Percentiles rank a stretch among this genome's conserved stretches.
Conservation (phyloP, 1,140 invertebrate genomes). For the Drosophila ironensis region DNA sequence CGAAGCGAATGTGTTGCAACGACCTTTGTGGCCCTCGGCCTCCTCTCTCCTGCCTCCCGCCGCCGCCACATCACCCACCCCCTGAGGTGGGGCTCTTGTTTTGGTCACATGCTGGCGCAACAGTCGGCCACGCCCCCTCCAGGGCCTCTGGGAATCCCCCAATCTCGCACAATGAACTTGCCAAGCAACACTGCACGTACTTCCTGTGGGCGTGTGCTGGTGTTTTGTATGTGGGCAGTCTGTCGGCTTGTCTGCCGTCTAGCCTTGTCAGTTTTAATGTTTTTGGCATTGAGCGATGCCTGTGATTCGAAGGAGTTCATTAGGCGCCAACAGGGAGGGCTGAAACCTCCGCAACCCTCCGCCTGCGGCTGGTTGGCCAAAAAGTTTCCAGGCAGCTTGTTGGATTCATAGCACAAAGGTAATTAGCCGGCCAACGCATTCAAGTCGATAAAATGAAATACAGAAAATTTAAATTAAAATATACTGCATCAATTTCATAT, state of each 20-base stretch:
- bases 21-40: constrained; percentile 63
- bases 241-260: constrained; percentile 8
- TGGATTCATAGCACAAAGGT: not conserved
- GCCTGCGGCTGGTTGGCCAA: not conserved
- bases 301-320: constrained; percentile 76
- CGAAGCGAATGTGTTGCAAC: constrained; percentile 69
- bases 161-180: constrained; percentile 52
- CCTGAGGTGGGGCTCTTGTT: not conserved
- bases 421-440: constrained; percentile 17
- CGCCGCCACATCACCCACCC: not conserved
- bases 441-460: too few relatives aligned
- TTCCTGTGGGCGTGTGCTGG: constrained; percentile 14
- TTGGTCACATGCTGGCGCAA: constrained; percentile 60
- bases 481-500: too few relatives aligned
- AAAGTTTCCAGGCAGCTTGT: constrained; percentile 10
- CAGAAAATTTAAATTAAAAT: not conserved
- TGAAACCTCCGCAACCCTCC: too few relatives aligned
- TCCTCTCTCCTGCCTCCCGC: not conserved
- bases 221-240: constrained; percentile 5
- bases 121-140: constrained; percentile 58
- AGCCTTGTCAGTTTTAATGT: constrained; percentile 71
- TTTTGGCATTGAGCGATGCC: constrained; percentile 72
- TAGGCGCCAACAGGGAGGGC: constrained; percentile 51
- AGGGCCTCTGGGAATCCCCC: constrained; percentile 5
- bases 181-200: constrained; percentile 36